phyloP scores from a whole-genome alignment of 2,888 invertebrate genomes.

The Acrobasis suavella region DNA sequence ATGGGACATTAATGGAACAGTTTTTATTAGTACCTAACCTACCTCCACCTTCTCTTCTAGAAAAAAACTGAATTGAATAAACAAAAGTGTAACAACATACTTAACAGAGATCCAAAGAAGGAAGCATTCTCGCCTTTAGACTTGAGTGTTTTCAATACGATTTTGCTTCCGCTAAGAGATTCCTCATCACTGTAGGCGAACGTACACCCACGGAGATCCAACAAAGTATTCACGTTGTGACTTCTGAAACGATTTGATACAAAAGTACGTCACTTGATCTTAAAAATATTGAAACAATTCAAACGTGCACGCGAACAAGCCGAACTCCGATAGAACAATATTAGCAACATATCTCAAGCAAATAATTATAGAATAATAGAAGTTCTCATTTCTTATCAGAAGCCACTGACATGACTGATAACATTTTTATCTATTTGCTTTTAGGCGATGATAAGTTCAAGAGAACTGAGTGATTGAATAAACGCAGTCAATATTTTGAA shows the following conservation, averaged over 20 bases:
- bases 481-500: not conserved
- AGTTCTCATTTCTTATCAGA: constrained; percentile 58
- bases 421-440: constrained; percentile 68
- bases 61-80: no score
- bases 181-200: constrained; percentile 80
- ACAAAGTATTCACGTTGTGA: constrained; percentile 79
- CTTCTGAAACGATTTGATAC: constrained; percentile 54
- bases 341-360: constrained; percentile 43
- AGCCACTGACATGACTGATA: constrained; percentile 73
- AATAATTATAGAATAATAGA: constrained; percentile 64
- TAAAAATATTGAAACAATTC: constrained; percentile 23
- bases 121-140: constrained; percentile 83
- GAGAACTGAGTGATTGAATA: constrained; percentile 9
- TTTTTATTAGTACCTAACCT: no score
- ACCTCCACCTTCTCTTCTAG: no score
- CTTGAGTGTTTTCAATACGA: constrained; percentile 77
- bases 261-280: constrained; percentile 6
- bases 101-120: constrained; percentile 82
- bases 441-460: constrained; percentile 41
- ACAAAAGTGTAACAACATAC: constrained; percentile 48
- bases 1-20: no score
- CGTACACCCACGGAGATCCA: constrained; percentile 81
- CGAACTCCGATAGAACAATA: constrained; percentile 46
- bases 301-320: constrained; percentile 19
- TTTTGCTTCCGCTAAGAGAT: constrained; percentile 80